A percentile compares a stretch with the other conserved stretches of the same genome.
Conservation (phyloP, 2,888 invertebrate genomes). For the Drosophila villosipedis region DNA sequence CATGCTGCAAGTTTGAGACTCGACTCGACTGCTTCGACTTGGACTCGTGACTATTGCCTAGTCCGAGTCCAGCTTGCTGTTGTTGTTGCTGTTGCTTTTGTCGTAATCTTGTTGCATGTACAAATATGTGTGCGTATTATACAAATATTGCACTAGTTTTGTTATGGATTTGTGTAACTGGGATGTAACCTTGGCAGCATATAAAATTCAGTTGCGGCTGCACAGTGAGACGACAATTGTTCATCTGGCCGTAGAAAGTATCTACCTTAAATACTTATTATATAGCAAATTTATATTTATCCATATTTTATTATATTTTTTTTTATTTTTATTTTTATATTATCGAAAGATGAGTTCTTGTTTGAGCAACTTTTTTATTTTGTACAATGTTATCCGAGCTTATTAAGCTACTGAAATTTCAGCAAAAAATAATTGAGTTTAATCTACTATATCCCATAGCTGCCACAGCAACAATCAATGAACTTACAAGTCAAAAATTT, state of each 20-base stretch:
- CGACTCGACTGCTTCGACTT: constrained; percentile 13
- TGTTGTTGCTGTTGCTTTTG: constrained; percentile 13
- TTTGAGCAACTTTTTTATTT: too few relatives aligned
- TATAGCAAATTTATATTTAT: neutral
- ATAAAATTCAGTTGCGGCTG: constrained; percentile 44
- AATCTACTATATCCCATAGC: neutral
- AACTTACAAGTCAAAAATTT: neutral
- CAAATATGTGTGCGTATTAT: constrained; percentile 72
- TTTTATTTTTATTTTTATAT: too few relatives aligned
- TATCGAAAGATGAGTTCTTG: too few relatives aligned
- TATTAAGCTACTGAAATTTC: neutral
- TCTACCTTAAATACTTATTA: neutral
- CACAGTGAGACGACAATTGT: constrained; percentile 53
- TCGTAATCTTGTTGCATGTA: constrained; percentile 54
- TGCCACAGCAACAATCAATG: neutral
- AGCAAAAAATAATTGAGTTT: neutral
- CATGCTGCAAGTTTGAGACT: constrained; percentile 25
- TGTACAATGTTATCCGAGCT: too few relatives aligned
- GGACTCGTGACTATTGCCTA: constrained; percentile 47
- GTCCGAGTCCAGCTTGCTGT: constrained; percentile 1
- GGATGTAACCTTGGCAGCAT: constrained; percentile 76
- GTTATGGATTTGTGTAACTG: constrained; percentile 79
- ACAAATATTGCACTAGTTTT: constrained; percentile 80
- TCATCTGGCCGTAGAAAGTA: neutral
- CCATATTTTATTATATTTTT: too few relatives aligned